Conservation (phyloP, 2,797 vertebrate species). For the Pyrocephalus nanus region DNA sequence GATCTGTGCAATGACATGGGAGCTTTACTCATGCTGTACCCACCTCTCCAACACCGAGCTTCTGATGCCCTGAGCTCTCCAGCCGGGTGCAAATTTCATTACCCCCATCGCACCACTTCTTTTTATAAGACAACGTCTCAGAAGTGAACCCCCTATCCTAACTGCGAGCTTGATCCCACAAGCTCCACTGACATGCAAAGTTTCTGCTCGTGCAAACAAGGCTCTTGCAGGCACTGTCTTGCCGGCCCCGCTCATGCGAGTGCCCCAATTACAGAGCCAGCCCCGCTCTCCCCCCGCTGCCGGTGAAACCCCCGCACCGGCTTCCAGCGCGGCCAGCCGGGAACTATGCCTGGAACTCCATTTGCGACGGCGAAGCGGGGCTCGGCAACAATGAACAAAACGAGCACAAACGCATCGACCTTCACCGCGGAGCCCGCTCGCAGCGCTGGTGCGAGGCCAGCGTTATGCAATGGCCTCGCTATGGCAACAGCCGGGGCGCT, state of each 20-base stretch:
- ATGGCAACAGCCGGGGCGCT: conserved; percentile 78
- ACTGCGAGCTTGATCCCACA: background rate
- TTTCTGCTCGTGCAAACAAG: background rate
- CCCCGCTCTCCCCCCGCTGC: background rate
- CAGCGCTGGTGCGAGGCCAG: background rate
- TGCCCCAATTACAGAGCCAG: background rate
- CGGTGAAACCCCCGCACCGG: rapidly evolving
- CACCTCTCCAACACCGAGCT: background rate
- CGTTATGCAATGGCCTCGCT: conserved; percentile 60
- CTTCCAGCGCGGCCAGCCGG: background rate
- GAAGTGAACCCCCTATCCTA: background rate
- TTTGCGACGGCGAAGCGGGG: background rate
- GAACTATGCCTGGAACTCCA: background rate
- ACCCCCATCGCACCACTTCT: background rate
- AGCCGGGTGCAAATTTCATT: background rate
- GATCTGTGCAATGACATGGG: background rate
- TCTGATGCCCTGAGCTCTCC: background rate
- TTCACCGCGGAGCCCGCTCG: background rate
- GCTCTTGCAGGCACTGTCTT: background rate
- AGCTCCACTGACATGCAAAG: background rate
- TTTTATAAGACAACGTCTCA: background rate
- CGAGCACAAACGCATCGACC: background rate
- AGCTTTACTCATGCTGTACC: background rate
- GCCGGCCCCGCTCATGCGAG: background rate
- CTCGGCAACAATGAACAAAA: background rate